These are phyloP conservation scores for Eristalis intricaria DNA, from an alignment of 2,888 invertebrate genomes.

Conservation along the genomic window DNA sequence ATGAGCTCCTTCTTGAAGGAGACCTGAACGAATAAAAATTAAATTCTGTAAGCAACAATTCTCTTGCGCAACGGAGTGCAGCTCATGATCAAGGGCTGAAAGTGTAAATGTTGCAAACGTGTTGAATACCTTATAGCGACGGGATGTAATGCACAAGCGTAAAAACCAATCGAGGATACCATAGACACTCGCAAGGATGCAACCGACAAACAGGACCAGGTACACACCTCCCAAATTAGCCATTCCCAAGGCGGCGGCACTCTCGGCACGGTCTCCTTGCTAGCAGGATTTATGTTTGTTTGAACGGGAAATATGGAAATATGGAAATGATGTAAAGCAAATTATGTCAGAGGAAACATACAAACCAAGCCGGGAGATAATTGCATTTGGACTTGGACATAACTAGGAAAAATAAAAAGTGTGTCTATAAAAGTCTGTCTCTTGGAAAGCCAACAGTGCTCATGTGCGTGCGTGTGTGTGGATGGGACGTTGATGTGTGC, in stretches of 20 bases:
- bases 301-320: constrained; percentile 36
- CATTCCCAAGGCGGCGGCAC: constrained; percentile 83
- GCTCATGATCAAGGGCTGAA: not conserved
- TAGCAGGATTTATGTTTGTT: constrained; percentile 41
- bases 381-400: not conserved
- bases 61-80: no score
- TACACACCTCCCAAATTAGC: constrained; percentile 87
- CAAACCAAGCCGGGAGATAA: not conserved
- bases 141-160: constrained; percentile 76
- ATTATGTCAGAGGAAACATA: constrained; percentile 41
- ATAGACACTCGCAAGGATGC: constrained; percentile 78
- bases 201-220: constrained; percentile 83
- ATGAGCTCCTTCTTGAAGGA: constrained; percentile 86
- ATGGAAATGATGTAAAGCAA: constrained; percentile 59
- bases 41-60: no score
- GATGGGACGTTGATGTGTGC: constrained; percentile 23
- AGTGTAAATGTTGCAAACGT: constrained; percentile 7
- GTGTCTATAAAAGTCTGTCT: not conserved
- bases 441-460: not conserved
- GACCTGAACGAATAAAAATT: constrained; percentile 80
- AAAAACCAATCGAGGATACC: constrained; percentile 79
- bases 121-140: constrained; percentile 77
- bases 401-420: not conserved
- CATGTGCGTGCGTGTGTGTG: not conserved
- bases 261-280: constrained; percentile 77